phyloP scores from a whole-genome alignment of 2,113 vertebrate species.

The Sylvilagus bachmani region DNA sequence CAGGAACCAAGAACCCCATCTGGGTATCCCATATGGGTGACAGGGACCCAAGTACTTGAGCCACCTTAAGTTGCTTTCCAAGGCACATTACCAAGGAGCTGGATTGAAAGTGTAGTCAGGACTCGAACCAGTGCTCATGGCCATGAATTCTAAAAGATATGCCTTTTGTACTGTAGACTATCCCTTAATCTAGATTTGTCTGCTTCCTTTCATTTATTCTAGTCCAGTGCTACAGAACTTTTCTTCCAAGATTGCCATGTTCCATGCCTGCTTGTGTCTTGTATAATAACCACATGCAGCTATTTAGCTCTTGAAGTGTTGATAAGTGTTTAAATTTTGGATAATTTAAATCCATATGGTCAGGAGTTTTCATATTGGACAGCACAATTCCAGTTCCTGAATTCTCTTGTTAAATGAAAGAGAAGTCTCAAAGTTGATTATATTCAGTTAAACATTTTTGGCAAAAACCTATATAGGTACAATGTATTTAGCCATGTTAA shows the following conservation, averaged over 20 bases:
- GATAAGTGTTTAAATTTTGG: background rate
- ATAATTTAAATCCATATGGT: background rate
- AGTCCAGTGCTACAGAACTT: background rate
- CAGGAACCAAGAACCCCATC: no score
- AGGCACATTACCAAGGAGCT: no score
- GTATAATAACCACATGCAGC: background rate
- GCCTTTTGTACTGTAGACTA: background rate
- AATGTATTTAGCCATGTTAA: background rate
- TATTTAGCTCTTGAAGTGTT: background rate
- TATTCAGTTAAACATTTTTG: constrained; percentile 24
- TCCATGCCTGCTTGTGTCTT: background rate
- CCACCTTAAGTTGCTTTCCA: no score
- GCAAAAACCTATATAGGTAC: background rate
- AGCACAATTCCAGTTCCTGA: background rate
- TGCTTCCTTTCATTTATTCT: constrained; percentile 4
- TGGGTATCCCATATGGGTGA: no score
- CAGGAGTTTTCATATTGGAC: background rate
- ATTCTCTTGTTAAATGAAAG: background rate
- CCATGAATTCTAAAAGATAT: background rate
- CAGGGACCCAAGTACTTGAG: no score
- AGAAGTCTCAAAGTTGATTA: constrained; percentile 9
- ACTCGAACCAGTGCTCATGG: no score
- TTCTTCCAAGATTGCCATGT: background rate
- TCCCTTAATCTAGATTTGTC: background rate
- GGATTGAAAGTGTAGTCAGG: no score